Conservation (phyloP, 2,113 vertebrate species). For the Oncorhynchus tshawytscha region DNA sequence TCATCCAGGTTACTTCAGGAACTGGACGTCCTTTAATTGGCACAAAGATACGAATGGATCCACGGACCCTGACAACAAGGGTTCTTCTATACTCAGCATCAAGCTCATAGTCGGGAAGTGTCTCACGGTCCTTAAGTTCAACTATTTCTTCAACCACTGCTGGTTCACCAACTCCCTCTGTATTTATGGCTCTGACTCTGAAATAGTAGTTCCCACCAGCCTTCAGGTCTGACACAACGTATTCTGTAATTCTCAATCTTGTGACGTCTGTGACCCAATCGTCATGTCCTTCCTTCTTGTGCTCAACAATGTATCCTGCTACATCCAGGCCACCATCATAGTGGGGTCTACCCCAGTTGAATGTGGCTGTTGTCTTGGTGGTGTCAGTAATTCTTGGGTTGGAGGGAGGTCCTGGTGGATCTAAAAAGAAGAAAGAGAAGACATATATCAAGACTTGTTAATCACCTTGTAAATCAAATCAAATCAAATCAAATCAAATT, state of each 20-base stretch:
- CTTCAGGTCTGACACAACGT: slow-evolving; percentile 89
- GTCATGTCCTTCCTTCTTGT: slow-evolving; percentile 92
- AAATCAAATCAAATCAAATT: no score
- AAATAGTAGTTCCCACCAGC: slow-evolving; percentile 93
- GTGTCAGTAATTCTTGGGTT: slow-evolving; percentile 91
- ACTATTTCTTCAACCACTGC: slow-evolving; percentile 83
- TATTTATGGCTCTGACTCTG: slow-evolving; percentile 90
- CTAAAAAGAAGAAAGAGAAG: slow-evolving; percentile 64
- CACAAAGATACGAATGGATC: slow-evolving; percentile 93
- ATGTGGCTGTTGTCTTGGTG: slow-evolving; percentile 91
- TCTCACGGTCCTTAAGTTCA: slow-evolving; percentile 88
- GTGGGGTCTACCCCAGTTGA: slow-evolving; percentile 90
- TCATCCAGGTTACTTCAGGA: slow-evolving; percentile 95
- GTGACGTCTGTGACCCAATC: slow-evolving; percentile 91
- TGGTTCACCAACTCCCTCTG: slow-evolving; percentile 89
- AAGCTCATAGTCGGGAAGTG: slow-evolving; percentile 92
- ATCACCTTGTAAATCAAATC: no score
- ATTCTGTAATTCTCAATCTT: slow-evolving; percentile 85
- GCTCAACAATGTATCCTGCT: slow-evolving; percentile 91
- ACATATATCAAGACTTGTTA: neutral
- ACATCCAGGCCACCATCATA: slow-evolving; percentile 97
- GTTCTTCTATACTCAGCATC: slow-evolving; percentile 95
- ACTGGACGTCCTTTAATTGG: slow-evolving; percentile 92
- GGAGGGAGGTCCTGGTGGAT: slow-evolving; percentile 95
- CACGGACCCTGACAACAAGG: slow-evolving; percentile 89